phyloP scores from a whole-genome alignment of 2,888 invertebrate species.

The Nebria brevicollis region DNA sequence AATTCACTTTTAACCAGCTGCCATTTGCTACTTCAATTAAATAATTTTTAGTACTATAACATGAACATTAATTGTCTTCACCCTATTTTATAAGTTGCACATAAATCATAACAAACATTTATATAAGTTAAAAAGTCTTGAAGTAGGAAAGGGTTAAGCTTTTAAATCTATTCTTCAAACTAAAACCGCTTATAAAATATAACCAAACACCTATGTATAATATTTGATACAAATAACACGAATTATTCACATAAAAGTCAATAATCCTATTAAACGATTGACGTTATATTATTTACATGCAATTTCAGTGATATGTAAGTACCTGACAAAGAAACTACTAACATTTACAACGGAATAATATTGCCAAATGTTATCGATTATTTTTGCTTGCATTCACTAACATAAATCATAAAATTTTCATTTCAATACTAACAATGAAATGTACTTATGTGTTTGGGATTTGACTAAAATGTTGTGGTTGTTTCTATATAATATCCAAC shows the following conservation, averaged over 20 bases:
- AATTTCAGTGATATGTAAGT: slow-evolving; percentile 46
- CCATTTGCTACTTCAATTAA: too few relatives aligned
- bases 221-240: slow-evolving; percentile 20
- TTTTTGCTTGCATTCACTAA: background rate
- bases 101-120: too few relatives aligned
- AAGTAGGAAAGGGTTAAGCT: too few relatives aligned
- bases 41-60: too few relatives aligned
- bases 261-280: slow-evolving; percentile 29
- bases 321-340: slow-evolving; percentile 9
- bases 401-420: background rate
- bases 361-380: background rate
- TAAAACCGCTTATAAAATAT: background rate
- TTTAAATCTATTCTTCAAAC: background rate
- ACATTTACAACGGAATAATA: background rate
- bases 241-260: slow-evolving; percentile 25
- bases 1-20: too few relatives aligned
- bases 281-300: slow-evolving; percentile 42
- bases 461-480: background rate
- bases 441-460: background rate
- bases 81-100: too few relatives aligned
- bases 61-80: too few relatives aligned
- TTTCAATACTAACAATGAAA: background rate
- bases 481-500: background rate
- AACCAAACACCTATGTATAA: background rate
- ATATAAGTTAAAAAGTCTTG: background rate